phyloP scores from a whole-genome alignment of 23 tunicate species.

The Halocynthia roretzi region DNA sequence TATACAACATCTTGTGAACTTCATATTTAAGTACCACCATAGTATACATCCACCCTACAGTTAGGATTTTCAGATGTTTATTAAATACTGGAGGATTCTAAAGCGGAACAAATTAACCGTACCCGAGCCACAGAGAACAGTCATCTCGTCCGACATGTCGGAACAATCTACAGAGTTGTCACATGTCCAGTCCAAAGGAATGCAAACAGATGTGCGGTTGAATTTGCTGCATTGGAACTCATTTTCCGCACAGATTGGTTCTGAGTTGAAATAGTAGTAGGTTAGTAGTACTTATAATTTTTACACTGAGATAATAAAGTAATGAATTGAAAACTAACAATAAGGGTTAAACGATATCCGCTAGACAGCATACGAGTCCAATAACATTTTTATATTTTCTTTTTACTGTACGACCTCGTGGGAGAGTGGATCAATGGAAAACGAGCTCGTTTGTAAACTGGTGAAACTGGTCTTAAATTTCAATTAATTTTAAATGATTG shows the following conservation, averaged over 20 bases:
- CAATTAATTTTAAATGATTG: too few relatives aligned
- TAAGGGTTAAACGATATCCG: too few relatives aligned
- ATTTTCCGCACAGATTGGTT: constrained; percentile 6
- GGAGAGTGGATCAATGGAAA: not conserved
- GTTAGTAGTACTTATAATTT: too few relatives aligned
- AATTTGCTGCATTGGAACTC: constrained; percentile 7
- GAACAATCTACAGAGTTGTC: constrained; percentile 13
- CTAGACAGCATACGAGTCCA: not conserved
- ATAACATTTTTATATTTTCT: not conserved
- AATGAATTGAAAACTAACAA: not conserved
- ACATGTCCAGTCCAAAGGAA: constrained; percentile 23
- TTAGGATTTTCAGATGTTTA: too few relatives aligned
- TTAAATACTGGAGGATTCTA: too few relatives aligned
- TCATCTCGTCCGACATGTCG: constrained; percentile 1
- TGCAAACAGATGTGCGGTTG: not conserved
- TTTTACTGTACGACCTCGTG: not conserved
- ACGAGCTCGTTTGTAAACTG: too few relatives aligned
- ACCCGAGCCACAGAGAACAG: constrained; percentile 5
- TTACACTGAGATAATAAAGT: not conserved
- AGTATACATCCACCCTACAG: too few relatives aligned
- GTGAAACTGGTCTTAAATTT: too few relatives aligned
- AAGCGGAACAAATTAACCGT: too few relatives aligned
- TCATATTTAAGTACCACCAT: too few relatives aligned
- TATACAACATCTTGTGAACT: too few relatives aligned
- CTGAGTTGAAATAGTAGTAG: not conserved